Percentiles rank a stretch among this genome's conserved stretches.
These are phyloP conservation scores for Labroides dimidiatus DNA, from an alignment of 2,797 vertebrate species.

Conservation along the genomic window DNA sequence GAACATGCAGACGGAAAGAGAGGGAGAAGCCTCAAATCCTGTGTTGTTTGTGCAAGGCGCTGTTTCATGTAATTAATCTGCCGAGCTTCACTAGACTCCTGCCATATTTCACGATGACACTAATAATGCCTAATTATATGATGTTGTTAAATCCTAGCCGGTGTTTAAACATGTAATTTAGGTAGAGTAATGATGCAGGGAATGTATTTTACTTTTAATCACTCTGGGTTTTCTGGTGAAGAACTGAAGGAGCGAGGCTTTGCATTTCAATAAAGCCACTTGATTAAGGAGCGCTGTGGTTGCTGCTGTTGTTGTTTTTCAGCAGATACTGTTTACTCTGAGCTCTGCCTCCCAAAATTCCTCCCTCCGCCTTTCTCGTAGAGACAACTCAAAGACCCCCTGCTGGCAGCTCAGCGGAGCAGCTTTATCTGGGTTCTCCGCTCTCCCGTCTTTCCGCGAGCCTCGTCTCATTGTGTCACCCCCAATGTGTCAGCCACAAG, in stretches of 20 bases:
- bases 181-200: constrained; percentile 68
- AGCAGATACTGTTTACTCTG: constrained; percentile 73
- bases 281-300: constrained; percentile 60
- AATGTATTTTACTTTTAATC: constrained; percentile 70
- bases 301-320: constrained; percentile 78
- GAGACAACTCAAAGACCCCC: constrained; percentile 81
- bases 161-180: constrained; percentile 77
- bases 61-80: constrained; percentile 68
- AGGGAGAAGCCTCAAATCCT: constrained; percentile 26
- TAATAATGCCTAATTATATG: constrained; percentile 75
- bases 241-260: constrained; percentile 64
- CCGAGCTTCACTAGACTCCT: constrained; percentile 52
- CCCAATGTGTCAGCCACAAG: constrained; percentile 67
- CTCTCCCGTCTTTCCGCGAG: constrained; percentile 63
- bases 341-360: constrained; percentile 66
- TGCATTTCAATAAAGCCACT: constrained; percentile 79
- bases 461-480: constrained; percentile 66
- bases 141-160: constrained; percentile 65
- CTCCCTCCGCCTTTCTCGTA: constrained; percentile 53
- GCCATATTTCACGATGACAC: constrained; percentile 67
- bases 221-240: constrained; percentile 42
- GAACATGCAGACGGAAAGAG: constrained; percentile 25
- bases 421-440: constrained; percentile 75
- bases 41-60: constrained; percentile 27
- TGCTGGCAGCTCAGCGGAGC: constrained; percentile 72